phyloP scores from a whole-genome alignment of 2,797 vertebrate species.

The Acanthurus tractus region DNA sequence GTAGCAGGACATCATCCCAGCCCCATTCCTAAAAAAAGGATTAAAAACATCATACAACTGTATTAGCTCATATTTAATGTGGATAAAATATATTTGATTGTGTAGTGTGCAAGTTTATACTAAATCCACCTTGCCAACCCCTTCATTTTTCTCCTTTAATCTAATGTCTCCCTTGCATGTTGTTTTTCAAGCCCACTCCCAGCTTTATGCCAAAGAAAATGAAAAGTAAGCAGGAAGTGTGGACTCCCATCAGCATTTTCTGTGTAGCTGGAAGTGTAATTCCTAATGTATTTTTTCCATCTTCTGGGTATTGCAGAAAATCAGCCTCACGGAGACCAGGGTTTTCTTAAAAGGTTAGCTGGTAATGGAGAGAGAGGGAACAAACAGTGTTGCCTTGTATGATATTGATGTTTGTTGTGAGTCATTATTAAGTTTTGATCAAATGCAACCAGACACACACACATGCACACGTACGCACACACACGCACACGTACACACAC shows the following conservation, averaged over 20 bases:
- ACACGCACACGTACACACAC: too few relatives aligned
- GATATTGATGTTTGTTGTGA: conserved; percentile 61
- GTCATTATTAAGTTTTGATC: conserved; percentile 52
- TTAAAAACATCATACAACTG: too few relatives aligned
- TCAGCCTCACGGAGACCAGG: conserved; percentile 54
- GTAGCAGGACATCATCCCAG: too few relatives aligned
- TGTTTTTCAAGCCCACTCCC: conserved; percentile 59
- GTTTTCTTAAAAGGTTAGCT: conserved; percentile 79
- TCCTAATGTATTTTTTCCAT: conserved; percentile 73
- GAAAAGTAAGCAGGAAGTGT: conserved; percentile 73
- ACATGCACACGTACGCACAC: conserved; percentile 8
- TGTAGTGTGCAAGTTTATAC: conserved; percentile 33
- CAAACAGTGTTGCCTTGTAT: conserved; percentile 51
- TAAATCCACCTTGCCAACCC: background rate
- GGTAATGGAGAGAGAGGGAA: conserved; percentile 60
- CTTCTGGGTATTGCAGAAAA: conserved; percentile 67
- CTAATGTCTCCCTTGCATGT: conserved; percentile 59
- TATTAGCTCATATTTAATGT: background rate
- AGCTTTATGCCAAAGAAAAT: conserved; percentile 72
- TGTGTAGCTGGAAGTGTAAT: conserved; percentile 61
- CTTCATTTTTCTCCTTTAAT: conserved; percentile 50
- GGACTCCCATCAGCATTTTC: conserved; percentile 72
- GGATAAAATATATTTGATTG: conserved; percentile 1
- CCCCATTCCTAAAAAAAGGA: too few relatives aligned
- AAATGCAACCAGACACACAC: conserved; percentile 3